Conservation (phyloP, 2,797 vertebrate genomes). For the Cuniculus paca region DNA sequence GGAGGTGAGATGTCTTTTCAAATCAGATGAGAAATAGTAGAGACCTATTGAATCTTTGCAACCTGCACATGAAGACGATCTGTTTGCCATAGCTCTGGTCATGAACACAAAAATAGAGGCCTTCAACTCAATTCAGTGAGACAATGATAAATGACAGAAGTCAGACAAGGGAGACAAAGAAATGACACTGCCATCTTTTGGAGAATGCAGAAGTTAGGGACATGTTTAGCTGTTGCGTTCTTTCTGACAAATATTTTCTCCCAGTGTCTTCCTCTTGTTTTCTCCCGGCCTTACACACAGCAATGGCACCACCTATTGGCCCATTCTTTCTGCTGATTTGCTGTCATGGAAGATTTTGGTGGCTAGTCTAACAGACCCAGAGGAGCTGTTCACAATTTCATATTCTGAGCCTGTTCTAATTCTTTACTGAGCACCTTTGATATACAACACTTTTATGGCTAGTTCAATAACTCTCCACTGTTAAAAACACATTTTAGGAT, state of each 20-base stretch:
- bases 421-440: background rate
- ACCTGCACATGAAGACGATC: background rate
- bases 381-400: background rate
- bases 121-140: background rate
- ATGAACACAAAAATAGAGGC: background rate
- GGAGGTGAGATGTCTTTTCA: background rate
- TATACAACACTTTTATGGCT: background rate
- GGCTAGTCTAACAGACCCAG: background rate
- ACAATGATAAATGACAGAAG: background rate
- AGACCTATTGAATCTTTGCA: background rate
- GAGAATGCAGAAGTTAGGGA: background rate
- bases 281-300: background rate
- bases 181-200: background rate
- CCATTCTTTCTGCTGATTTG: background rate
- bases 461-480: background rate
- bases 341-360: background rate
- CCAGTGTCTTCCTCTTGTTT: background rate
- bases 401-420: background rate
- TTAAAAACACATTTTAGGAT: background rate
- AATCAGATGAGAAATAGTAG: background rate
- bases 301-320: conserved; percentile 83
- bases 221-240: background rate
- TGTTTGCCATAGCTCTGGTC: background rate
- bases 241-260: background rate
- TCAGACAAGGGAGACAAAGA: background rate